Percentiles rank a stretch among this genome's conserved stretches.
Evolutionary conservation across 1,140 invertebrate species (phyloP).

Genomic region (Musca vetustissima): DNA sequence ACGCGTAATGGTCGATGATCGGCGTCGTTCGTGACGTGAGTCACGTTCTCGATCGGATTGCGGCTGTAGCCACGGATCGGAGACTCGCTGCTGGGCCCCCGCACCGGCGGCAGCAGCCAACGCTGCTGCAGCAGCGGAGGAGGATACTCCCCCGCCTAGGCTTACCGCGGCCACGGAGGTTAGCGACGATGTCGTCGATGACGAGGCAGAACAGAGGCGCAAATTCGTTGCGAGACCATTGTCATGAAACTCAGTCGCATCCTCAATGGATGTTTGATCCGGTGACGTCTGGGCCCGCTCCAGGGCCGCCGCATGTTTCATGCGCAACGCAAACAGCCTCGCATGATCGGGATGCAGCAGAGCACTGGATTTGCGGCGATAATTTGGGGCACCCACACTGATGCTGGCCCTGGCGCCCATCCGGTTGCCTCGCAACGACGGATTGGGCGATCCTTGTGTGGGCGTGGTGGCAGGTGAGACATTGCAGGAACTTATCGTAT

Average conservation of each 20-base stretch:
- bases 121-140: conserved; percentile 50
- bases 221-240: conserved; percentile 48
- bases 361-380: conserved; percentile 61
- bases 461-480: conserved; percentile 52
- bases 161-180: conserved; percentile 59
- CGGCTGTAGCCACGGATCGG: conserved; percentile 55
- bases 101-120: conserved; percentile 40
- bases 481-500: conserved; percentile 42
- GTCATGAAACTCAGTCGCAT: conserved; percentile 52
- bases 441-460: conserved; percentile 55
- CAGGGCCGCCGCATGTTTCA: conserved; percentile 59
- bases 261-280: conserved; percentile 54
- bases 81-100: conserved; percentile 57
- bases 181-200: conserved; percentile 63
- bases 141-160: conserved; percentile 46
- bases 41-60: conserved; percentile 50
- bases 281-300: conserved; percentile 51
- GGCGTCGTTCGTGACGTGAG: conserved; percentile 45
- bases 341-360: conserved; percentile 72
- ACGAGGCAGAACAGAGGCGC: conserved; percentile 56
- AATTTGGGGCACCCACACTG: conserved; percentile 43
- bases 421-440: conserved; percentile 47
- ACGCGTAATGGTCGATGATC: conserved; percentile 60
- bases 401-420: conserved; percentile 46
- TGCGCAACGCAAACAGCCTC: conserved; percentile 57